Conservation (phyloP, 2,113 vertebrate species). For the Ciconia stormi region DNA sequence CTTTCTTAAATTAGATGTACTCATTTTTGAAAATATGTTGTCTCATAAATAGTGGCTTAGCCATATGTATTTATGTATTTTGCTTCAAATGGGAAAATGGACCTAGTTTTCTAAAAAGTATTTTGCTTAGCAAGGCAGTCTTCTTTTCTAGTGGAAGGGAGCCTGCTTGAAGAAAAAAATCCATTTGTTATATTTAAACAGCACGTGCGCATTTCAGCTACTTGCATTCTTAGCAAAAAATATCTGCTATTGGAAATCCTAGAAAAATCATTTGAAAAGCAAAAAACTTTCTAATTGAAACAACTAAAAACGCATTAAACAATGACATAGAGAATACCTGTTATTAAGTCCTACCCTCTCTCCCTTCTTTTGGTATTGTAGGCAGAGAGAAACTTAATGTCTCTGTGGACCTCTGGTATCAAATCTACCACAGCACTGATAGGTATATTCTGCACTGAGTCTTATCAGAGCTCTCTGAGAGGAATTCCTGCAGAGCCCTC, state of each 20-base stretch:
- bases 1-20: not conserved
- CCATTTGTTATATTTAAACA: not conserved
- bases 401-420: not conserved
- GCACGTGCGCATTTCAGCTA: not conserved
- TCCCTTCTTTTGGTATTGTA: not conserved
- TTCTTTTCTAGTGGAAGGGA: not conserved
- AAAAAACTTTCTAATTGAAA: not conserved
- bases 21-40: not conserved
- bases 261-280: not conserved
- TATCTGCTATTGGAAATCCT: not conserved
- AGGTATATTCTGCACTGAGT: not conserved
- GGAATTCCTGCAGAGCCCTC: not conserved
- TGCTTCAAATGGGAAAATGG: not conserved
- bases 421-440: not conserved
- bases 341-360: not conserved
- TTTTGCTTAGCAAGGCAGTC: not conserved
- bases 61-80: not conserved
- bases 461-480: not conserved
- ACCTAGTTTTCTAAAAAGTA: not conserved
- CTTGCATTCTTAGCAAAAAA: not conserved
- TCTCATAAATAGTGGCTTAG: not conserved
- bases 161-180: not conserved
- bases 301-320: not conserved
- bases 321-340: not conserved
- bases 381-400: not conserved